These are phyloP conservation scores for Zoroaster sp. DNA, from an alignment of 53 echinoderm and acorn worm genomes.

Conservation along the genomic window DNA sequence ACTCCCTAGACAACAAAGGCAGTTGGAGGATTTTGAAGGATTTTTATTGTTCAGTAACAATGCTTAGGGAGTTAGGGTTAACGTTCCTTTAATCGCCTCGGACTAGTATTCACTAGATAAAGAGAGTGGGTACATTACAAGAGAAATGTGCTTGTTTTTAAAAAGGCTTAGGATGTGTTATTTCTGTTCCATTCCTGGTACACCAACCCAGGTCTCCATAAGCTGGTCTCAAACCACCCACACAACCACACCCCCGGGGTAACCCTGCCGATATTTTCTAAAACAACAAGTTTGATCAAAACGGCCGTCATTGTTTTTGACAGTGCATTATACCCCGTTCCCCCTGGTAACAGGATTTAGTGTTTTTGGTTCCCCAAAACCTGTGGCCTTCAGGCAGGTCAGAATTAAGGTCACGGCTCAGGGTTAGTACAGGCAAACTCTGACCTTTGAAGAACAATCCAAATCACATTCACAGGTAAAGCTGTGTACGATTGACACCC, in stretches of 20 bases:
- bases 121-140: no score
- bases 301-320: slow-evolving; percentile 29
- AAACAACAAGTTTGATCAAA: neutral
- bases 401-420: neutral
- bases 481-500: neutral
- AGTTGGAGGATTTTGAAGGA: no score
- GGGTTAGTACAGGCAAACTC: slow-evolving; percentile 7
- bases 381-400: neutral
- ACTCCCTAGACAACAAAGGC: no score
- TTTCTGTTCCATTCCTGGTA: neutral
- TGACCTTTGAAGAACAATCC: neutral
- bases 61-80: no score
- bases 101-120: no score
- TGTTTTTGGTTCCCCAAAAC: neutral
- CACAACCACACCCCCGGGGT: slow-evolving; percentile 7
- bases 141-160: neutral
- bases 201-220: neutral
- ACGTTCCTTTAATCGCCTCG: no score
- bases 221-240: neutral
- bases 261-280: neutral
- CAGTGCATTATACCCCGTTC: neutral
- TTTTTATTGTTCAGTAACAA: no score
- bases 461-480: neutral
- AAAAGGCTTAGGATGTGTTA: neutral
- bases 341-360: neutral